Conservation (phyloP, 2,113 vertebrate genomes). For the Pionites leucogaster region DNA sequence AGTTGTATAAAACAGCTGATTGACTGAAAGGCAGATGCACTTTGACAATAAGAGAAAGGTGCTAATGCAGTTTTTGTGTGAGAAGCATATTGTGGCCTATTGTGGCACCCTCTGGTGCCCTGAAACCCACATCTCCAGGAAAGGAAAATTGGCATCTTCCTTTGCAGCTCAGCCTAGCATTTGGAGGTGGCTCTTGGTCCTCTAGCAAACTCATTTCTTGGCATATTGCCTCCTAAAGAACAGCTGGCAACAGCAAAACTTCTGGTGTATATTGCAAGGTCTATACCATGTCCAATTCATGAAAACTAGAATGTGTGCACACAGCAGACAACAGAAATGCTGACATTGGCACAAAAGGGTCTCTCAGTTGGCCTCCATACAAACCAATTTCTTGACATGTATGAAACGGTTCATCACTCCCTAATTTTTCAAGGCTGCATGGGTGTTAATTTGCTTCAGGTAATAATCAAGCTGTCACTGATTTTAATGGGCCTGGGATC, state of each 20-base stretch:
- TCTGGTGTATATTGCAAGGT: background rate
- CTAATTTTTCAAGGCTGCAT: background rate
- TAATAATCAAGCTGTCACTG: constrained; percentile 42
- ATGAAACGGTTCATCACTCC: background rate
- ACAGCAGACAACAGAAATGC: background rate
- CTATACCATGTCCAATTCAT: background rate
- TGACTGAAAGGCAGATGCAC: background rate
- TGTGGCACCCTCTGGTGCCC: background rate
- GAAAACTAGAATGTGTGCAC: background rate
- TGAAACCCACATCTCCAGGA: accelerated
- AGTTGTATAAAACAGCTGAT: background rate
- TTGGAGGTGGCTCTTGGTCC: background rate
- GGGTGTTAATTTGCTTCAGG: constrained; percentile 16
- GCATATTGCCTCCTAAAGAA: background rate
- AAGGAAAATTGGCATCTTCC: background rate
- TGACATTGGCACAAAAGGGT: background rate
- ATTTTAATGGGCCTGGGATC: constrained; percentile 25
- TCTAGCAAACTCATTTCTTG: background rate
- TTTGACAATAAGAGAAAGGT: background rate
- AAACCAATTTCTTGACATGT: background rate
- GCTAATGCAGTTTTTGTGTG: background rate
- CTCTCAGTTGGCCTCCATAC: background rate
- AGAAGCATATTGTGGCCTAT: background rate
- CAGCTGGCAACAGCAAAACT: background rate
- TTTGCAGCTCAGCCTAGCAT: background rate